Conservation (phyloP, 2,113 vertebrate genomes). For the Thalassoma bifasciatum region DNA sequence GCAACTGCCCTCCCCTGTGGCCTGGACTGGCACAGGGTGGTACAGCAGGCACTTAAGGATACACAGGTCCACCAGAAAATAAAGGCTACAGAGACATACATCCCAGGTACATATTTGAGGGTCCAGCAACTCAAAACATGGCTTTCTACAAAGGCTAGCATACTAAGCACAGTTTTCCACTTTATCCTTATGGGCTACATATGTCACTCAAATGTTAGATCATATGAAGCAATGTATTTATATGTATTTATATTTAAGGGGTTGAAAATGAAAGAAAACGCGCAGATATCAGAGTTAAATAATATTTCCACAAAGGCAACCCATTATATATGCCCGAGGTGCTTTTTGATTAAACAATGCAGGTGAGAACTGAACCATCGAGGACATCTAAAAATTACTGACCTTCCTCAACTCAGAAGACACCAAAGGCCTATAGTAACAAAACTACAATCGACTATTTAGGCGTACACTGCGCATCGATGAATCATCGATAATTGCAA, state of each 20-base stretch:
- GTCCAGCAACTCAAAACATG: constrained; percentile 5
- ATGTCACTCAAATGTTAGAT: background rate
- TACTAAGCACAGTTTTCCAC: constrained; percentile 14
- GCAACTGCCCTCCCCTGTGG: constrained; percentile 51
- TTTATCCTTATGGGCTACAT: constrained; percentile 3
- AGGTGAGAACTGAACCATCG: constrained; percentile 16
- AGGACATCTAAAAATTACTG: constrained; percentile 34
- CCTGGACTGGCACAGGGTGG: constrained; percentile 52
- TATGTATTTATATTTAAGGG: background rate
- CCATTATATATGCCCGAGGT: constrained; percentile 17
- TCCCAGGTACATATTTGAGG: background rate
- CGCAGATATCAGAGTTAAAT: constrained; percentile 4
- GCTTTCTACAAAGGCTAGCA: constrained; percentile 16
- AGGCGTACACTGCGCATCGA: constrained; percentile 59
- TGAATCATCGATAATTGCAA: constrained; percentile 46
- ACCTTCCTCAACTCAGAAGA: constrained; percentile 38
- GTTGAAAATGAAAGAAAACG: background rate
- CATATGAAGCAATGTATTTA: background rate
- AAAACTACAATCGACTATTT: constrained; percentile 39
- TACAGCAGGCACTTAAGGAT: constrained; percentile 29
- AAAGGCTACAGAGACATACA: background rate
- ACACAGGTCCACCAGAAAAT: constrained; percentile 31
- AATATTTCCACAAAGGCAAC: constrained; percentile 3
- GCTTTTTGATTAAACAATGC: constrained; percentile 32
- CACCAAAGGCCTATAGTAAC: constrained; percentile 40